Evolutionary conservation across 2,113 vertebrate genomes (phyloP).

Genomic region (Mustelus asterias): DNA sequence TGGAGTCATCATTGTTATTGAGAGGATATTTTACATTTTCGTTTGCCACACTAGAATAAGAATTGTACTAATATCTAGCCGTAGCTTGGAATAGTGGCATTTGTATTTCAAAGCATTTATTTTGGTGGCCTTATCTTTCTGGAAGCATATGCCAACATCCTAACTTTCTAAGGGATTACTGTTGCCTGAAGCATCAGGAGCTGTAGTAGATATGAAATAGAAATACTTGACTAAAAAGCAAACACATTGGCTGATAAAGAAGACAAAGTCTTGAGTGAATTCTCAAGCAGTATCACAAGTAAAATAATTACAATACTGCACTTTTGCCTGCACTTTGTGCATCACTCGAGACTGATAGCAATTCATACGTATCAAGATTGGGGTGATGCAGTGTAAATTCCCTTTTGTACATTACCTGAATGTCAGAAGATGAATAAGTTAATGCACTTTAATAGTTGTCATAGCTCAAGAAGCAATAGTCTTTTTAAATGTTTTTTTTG

Average conservation of each 20-base stretch:
- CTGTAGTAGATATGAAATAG: background rate
- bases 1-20: background rate
- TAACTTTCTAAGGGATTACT: background rate
- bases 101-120: constrained; percentile 23
- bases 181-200: background rate
- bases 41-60: background rate
- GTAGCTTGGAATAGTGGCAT: background rate
- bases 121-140: background rate
- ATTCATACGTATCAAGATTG: background rate
- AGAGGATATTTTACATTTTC: background rate
- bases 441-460: background rate
- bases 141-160: background rate
- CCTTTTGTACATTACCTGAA: background rate
- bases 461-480: background rate
- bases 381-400: background rate
- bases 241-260: background rate
- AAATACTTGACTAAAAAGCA: background rate
- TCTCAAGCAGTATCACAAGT: background rate
- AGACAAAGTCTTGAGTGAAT: background rate
- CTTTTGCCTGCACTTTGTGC: background rate
- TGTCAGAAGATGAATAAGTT: background rate
- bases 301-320: background rate
- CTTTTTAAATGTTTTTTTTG: no score
- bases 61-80: background rate
- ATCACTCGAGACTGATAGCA: background rate